These are phyloP conservation scores for Samia ricini DNA, from an alignment of 1,140 invertebrate genomes.

Conservation along the genomic window DNA sequence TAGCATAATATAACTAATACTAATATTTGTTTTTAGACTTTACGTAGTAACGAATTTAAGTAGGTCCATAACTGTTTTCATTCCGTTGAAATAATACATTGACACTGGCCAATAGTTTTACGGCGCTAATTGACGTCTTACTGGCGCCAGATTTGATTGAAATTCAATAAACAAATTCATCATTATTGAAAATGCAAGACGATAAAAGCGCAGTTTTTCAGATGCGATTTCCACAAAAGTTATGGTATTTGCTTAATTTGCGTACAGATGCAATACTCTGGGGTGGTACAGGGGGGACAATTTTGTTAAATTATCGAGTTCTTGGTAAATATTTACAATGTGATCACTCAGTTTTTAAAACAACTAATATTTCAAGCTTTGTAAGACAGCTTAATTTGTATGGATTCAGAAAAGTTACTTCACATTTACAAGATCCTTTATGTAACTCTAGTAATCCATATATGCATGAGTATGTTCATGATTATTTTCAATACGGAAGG, in stretches of 20 bases:
- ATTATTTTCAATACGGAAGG: slow-evolving; percentile 76
- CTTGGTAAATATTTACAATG: slow-evolving; percentile 77
- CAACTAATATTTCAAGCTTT: slow-evolving; percentile 80
- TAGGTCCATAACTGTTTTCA: not conserved
- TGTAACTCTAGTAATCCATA: slow-evolving; percentile 78
- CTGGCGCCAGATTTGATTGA: not conserved
- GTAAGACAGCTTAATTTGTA: slow-evolving; percentile 81
- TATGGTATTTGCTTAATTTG: slow-evolving; percentile 80
- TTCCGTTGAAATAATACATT: not conserved
- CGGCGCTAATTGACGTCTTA: no score
- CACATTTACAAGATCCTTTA: slow-evolving; percentile 77
- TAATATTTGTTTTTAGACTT: no score
- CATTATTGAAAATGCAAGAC: slow-evolving; percentile 32
- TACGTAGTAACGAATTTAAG: no score
- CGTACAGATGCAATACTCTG: slow-evolving; percentile 77
- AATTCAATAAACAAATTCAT: not conserved
- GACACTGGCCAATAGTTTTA: not conserved
- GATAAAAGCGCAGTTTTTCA: slow-evolving; percentile 72
- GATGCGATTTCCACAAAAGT: slow-evolving; percentile 80
- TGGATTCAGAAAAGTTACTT: slow-evolving; percentile 81
- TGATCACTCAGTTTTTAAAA: slow-evolving; percentile 79
- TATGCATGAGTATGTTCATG: slow-evolving; percentile 80
- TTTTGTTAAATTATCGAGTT: slow-evolving; percentile 78
- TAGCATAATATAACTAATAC: no score
- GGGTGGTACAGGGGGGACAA: slow-evolving; percentile 75